These are phyloP conservation scores for Chesias legatella DNA, from an alignment of 2,888 invertebrate species.

Conservation along the genomic window DNA sequence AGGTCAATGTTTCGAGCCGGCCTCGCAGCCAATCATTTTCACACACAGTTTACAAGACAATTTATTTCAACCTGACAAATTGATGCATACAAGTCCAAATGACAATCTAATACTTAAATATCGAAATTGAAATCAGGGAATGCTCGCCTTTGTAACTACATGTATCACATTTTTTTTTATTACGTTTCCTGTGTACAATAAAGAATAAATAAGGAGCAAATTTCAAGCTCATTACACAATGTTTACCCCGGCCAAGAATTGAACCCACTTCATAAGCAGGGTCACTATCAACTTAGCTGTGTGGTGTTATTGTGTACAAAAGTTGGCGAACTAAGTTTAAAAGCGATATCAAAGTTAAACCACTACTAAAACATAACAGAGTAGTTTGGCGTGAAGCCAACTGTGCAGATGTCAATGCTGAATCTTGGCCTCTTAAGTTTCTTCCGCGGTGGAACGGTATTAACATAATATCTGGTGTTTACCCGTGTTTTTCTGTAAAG, in stretches of 20 bases:
- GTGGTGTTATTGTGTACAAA: too few relatives aligned
- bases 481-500: constrained; percentile 41
- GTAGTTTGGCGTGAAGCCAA: constrained; percentile 43
- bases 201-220: too few relatives aligned
- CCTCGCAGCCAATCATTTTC: constrained; percentile 31
- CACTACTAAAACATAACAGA: constrained; percentile 30
- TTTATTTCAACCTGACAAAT: constrained; percentile 8
- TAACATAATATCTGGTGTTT: constrained; percentile 50
- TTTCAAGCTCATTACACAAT: too few relatives aligned
- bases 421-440: constrained; percentile 37
- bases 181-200: too few relatives aligned
- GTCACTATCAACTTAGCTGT: too few relatives aligned
- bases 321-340: constrained; percentile 23
- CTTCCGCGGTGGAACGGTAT: constrained; percentile 37
- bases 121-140: too few relatives aligned
- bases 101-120: too few relatives aligned
- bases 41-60: constrained; percentile 13
- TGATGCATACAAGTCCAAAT: neutral
- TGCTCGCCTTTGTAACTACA: too few relatives aligned
- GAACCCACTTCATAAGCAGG: too few relatives aligned
- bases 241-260: too few relatives aligned
- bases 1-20: constrained; percentile 44
- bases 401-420: constrained; percentile 50
- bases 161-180: too few relatives aligned
- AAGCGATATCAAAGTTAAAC: constrained; percentile 33